These are phyloP conservation scores for Oligia fasciuncula DNA, from an alignment of 2,888 invertebrate genomes.

Conservation along the genomic window DNA sequence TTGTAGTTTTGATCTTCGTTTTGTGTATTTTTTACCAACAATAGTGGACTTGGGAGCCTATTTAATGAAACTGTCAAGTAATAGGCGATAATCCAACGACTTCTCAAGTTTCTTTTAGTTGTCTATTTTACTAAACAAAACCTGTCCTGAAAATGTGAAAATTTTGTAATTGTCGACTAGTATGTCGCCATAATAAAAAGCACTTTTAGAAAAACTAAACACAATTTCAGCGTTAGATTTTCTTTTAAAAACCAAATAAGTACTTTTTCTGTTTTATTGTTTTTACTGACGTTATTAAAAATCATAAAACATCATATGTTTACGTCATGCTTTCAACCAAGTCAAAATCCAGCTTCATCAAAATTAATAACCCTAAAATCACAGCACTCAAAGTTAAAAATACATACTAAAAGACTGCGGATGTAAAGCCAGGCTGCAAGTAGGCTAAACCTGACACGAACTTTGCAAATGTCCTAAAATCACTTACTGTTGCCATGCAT, in stretches of 20 bases:
- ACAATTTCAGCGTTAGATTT: not conserved
- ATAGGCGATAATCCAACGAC: not conserved
- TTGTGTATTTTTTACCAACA: not conserved
- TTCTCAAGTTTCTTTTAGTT: not conserved
- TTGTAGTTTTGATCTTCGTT: not conserved
- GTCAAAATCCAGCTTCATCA: not conserved
- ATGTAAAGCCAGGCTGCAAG: conserved; percentile 38
- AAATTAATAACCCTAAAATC: conserved; percentile 5
- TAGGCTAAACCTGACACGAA: conserved; percentile 56
- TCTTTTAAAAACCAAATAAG: not conserved
- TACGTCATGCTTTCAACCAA: not conserved
- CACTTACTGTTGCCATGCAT: conserved; percentile 59
- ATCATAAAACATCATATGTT: not conserved
- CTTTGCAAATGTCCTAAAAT: conserved; percentile 60
- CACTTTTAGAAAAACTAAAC: not conserved
- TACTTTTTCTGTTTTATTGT: not conserved
- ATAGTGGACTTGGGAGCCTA: not conserved
- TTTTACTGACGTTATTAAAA: not conserved
- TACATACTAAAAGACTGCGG: conserved; percentile 21
- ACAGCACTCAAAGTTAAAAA: conserved; percentile 36
- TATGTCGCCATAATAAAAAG: not conserved
- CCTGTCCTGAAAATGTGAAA: not conserved
- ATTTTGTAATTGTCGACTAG: not conserved
- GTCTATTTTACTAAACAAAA: not conserved
- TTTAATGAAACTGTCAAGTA: not conserved